Base-by-base conservation (phyloP, 2,888 invertebrate genomes). In the Drosophila tripunctata region DNA sequence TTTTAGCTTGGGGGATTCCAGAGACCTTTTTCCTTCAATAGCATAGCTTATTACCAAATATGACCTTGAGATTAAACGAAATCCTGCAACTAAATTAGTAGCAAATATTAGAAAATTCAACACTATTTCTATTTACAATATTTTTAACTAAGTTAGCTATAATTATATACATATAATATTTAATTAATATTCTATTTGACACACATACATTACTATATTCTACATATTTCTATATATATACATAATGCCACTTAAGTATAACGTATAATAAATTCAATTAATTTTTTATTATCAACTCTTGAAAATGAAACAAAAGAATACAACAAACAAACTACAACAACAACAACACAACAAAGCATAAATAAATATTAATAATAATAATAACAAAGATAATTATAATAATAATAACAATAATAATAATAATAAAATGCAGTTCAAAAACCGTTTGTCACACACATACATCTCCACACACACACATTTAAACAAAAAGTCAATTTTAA, bases 231-330 rank as follows among this genome's bases (percentile, higher is more conserved):
- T n/a, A n/a, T n/a, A n/a, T n/a, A n/a, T n/a, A n/a, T n/a, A n/a
- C n/a, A n/a, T n/a, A n/a, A n/a, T n/a, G n/a, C 14, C 12, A n/a
- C 8, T 57, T 52, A 55, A 60, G 47, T 51, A 74, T 70, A 69
- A 65, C 79, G 84, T 89, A 90, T 90, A 90, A 90, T 90, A 91
- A 91, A 90, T 91, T 91, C 90, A 91, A 91, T 91, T 90, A 90
- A 90, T 90, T 89, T 82, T 75, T 72, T 76, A 27, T 75, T 61
- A 70, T 77, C 66, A 71, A 78, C 67, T 73, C 77, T 85, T 66
- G 61, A 45, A 56, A 52, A 35, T 47, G 40, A 58, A 22, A 44
- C 60, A 70, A 60, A 31, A 30, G 50, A 64, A 65, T 41, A 62
- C 57, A 38, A 61, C 52, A 62, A 56, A 67, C n/a, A n/a, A n/a